These are phyloP conservation scores for Danionella cerebrum DNA, from an alignment of 2,113 vertebrate genomes.

Conservation along the genomic window DNA sequence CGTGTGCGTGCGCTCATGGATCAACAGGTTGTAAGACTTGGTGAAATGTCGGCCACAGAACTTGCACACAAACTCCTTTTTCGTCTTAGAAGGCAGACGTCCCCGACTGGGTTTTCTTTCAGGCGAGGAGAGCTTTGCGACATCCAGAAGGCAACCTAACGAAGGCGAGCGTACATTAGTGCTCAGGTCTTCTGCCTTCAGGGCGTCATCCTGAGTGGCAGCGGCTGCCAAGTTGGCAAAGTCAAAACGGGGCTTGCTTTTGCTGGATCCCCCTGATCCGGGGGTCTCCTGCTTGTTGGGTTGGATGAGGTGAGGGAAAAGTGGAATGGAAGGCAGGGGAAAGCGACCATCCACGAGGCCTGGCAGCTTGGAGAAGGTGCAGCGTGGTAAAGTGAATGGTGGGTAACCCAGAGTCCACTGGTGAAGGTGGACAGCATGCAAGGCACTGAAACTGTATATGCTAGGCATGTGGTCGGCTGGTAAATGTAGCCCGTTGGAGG, in stretches of 20 bases:
- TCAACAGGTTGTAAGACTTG: constrained; percentile 97
- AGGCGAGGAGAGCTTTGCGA: constrained; percentile 82
- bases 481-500: constrained; percentile 83
- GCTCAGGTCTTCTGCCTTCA: constrained; percentile 81
- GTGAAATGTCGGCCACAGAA: constrained; percentile 98
- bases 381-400: constrained; percentile 78
- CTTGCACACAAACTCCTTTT: constrained; percentile 98
- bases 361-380: constrained; percentile 85
- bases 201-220: constrained; percentile 89
- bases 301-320: constrained; percentile 86
- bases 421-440: constrained; percentile 91
- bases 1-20: constrained; percentile 95
- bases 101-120: constrained; percentile 91
- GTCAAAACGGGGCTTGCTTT: constrained; percentile 92
- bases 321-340: constrained; percentile 78
- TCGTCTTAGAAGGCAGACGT: constrained; percentile 92
- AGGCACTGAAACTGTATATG: constrained; percentile 89
- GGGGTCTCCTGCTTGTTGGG: constrained; percentile 74
- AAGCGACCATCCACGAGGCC: constrained; percentile 75
- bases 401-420: constrained; percentile 97
- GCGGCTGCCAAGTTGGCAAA: constrained; percentile 94
- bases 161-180: constrained; percentile 52
- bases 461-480: constrained; percentile 86
- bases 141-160: constrained; percentile 82
- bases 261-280: constrained; percentile 49